Evolutionary conservation across 2,797 vertebrate genomes (phyloP), one percentile per base, ranked within the genome.

Genomic region (Cynodonichthys magdalenae): DNA sequence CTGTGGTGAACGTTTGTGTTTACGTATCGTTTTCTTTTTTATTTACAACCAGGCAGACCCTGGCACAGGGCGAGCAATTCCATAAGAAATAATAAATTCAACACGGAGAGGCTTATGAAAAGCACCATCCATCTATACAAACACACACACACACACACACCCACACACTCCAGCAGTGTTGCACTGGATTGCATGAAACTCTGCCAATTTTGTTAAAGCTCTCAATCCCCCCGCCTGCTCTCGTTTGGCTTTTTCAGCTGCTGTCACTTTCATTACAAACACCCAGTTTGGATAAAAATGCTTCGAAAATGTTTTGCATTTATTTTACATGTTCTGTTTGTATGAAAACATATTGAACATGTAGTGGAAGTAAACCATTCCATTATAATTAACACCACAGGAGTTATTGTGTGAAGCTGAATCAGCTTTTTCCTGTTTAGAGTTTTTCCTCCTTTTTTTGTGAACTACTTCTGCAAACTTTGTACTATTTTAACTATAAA

Each of bases 121-220:
- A 79, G 57, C n/a, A 29, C 20, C 76, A 45, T 27, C 41, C 63
- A n/a, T n/a, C n/a, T n/a, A n/a, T n/a, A n/a, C n/a, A n/a, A n/a
- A n/a, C n/a, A n/a, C n/a, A n/a, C 63, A 9, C 34, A 34, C 34
- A 34, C 34, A 10, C 31, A 34, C 34, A 34, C 61, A 62, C 65
- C 71, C 74, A 6, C 28, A 29, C 28, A 29, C 3, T 29, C 28
- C 28, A 44, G 61, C 71, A 66, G 53, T 14, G 45, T 72, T 75
- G 80, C 69, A 53, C 49, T 29, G 51, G 80, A 84, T 82, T 78
- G 77, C 66, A 57, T 68, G 74, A 82, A 77, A 75, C 61, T 69
- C 61, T 67, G 81, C 85, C 85, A 87, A 69, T 53, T 63, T 58
- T 34, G 61, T 77, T 78, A 85, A 86, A 86, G 84, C 81, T 80